Evolutionary conservation across 1,140 invertebrate genomes (phyloP).

Genomic region (Myzus persicae): DNA sequence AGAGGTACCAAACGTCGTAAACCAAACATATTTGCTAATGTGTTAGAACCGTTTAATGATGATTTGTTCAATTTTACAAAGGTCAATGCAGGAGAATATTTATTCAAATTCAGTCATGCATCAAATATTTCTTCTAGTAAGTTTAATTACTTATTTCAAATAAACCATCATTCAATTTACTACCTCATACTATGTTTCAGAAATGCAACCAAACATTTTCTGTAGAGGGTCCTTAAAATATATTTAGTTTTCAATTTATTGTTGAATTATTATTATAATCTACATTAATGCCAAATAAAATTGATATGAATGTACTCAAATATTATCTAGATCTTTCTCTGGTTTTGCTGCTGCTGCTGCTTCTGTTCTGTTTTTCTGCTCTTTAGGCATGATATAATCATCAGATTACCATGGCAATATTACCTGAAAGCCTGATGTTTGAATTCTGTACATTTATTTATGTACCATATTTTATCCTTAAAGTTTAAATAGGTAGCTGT

Average conservation of each 20-base stretch:
- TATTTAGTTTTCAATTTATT: background rate
- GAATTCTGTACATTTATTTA: too few relatives aligned
- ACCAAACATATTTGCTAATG: slow-evolving; percentile 70
- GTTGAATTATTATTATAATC: background rate
- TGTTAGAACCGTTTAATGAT: slow-evolving; percentile 71
- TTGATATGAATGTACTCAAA: background rate
- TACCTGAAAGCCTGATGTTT: too few relatives aligned
- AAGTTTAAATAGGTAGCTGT: too few relatives aligned
- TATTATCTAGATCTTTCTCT: background rate
- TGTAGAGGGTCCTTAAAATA: background rate
- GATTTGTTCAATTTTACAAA: slow-evolving; percentile 76
- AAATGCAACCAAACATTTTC: background rate
- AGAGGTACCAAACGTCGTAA: slow-evolving; percentile 69
- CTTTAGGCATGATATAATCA: background rate
- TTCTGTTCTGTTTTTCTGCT: background rate
- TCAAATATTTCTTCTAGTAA: slow-evolving; percentile 22
- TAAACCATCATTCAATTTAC: background rate
- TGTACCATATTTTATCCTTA: too few relatives aligned
- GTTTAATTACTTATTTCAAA: background rate
- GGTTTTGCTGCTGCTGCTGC: background rate
- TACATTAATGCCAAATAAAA: background rate
- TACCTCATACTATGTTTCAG: background rate
- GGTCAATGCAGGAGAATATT: slow-evolving; percentile 69
- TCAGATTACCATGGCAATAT: too few relatives aligned
- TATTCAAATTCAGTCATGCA: slow-evolving; percentile 68